Evolutionary conservation across 1,140 invertebrate species (phyloP), one percentile per base, ranked within the genome.

Genomic region (Magallana angulata): DNA sequence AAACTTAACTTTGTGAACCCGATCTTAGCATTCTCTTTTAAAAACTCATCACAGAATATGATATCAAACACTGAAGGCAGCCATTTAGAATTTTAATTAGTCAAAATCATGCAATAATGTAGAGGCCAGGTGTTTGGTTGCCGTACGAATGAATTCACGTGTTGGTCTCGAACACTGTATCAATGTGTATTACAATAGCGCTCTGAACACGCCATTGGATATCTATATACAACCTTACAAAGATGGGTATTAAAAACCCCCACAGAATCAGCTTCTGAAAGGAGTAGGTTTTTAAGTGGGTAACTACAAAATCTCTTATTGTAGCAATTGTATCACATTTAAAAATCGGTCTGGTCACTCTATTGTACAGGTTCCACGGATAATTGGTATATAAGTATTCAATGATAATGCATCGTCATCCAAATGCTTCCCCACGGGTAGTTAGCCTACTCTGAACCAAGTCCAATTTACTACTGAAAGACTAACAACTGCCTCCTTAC

Each of bases 371-470:
- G 30, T 30, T 30, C 36, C 24, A 24, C 24, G 36, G 36, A 76
- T 76, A 76, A 76, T 76, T 76, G 68, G 68, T 76, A 76, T 30
- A 76, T 76, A 76, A 48, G 68, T 76, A 76, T 76, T 76, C 68
- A 76, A 76, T 76, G 24, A 76, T 76, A 76, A 12, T 76, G 68
- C 68, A 76, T 76, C 68, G 68, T 76, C 68, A 76, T 76, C 68
- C 68, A 30, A 11, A 30, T 76, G 68, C 68, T 36, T 76, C 68
- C 68, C 68, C 36, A 30, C 68, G 68, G 68, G 68, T 76, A 30
- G 68, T 30, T 24, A 30, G 68, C 68, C 36, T 76, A 76, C 68
- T 8, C 36, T 30, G 68, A 76, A 76, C 68, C 24, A 76, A 71
- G 68, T 76, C 24, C 68, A 76, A 36, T 76, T 76, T 76, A 18